Conservation (phyloP, 2,797 vertebrate species). For the Hoplostethus mediterraneus region DNA sequence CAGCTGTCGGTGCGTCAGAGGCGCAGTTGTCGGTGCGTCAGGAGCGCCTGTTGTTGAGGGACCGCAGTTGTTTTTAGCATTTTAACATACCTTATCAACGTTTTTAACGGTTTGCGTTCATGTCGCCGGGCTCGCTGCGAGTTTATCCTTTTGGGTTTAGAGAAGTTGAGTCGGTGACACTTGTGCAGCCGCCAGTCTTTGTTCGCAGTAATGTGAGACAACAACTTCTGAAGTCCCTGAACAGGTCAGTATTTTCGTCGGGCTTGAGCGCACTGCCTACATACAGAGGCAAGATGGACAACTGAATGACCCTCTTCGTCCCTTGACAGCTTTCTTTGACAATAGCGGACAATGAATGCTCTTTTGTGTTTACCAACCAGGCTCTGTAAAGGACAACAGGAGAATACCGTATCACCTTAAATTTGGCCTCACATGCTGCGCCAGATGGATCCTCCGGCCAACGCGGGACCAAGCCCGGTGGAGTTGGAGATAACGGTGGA, state of each 20-base stretch:
- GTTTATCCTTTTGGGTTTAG: background rate
- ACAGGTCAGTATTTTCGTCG: conserved; percentile 67
- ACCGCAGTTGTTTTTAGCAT: background rate
- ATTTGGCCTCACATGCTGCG: background rate
- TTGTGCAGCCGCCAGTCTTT: background rate
- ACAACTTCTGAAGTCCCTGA: conserved; percentile 31
- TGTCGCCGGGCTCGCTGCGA: no score
- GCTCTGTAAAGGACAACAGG: conserved; percentile 11
- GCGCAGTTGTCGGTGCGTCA: conserved; percentile 66
- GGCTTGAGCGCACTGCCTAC: conserved; percentile 54
- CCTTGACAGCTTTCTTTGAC: conserved; percentile 36
- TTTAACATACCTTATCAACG: conserved; percentile 1
- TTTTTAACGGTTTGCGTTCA: conserved; percentile 14
- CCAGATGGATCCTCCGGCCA: conserved; percentile 67
- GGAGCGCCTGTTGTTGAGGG: conserved; percentile 56
- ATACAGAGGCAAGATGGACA: conserved; percentile 45
- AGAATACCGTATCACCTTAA: background rate
- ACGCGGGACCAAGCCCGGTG: conserved; percentile 51
- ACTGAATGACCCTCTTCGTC: conserved; percentile 59
- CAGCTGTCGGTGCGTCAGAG: conserved; percentile 72
- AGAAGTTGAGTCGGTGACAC: background rate
- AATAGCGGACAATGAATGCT: conserved; percentile 16
- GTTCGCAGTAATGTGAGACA: conserved; percentile 34
- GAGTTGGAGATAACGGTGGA: conserved; percentile 79
- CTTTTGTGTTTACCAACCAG: background rate